Base-by-base conservation (phyloP, 2,797 vertebrate species). In the Myotis daubentonii region DNA sequence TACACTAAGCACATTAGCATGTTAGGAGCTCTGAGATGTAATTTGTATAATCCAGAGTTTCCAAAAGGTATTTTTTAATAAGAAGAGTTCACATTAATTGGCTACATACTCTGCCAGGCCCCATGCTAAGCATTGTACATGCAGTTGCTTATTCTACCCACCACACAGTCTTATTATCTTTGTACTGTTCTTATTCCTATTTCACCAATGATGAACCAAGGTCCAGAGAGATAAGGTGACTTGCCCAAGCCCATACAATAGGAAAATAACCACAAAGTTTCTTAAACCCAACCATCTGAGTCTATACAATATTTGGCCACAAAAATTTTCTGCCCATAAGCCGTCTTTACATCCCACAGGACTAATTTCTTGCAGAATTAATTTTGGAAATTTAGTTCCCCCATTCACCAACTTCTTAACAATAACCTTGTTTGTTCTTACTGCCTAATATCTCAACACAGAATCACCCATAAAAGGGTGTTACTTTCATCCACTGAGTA, bases 51-150 rank as follows among this genome's bases (percentile, higher is more conserved):
- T 44, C 74, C 41, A 87, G 15, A 93, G 6, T 87, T 93, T 95
- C 68, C n/a, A 81, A 93, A 92, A 53, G 8, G 33, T 51, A 83
- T 51, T 82, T 91, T 82, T 75, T 41, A 94, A 88, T 91, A 49
- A 91, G 53, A 81, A 82, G 12, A 87, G 28, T 25, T 60, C 70
- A 79, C 3, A 65, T 62, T n/a, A 86, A 62, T 71, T 51, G 15
- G 38, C 12, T 66, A 91, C 19, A 87, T 84, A 60, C 10, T 68
- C 10, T 53, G 17, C 17, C 15, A 81, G 53, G 30, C 16, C 23
- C 28, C 79, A 11, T 89, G 9, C 5, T 83, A 89, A 93, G 8
- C 17, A 79, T 60, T 89, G 71, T 53, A 33, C 6, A 70, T 36
- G 5, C 8, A 81, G 92, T 57, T 80, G n/a, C 33, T 95, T 94